Percentiles rank a stretch among this genome's conserved stretches.
phyloP scores from a whole-genome alignment of 2,888 invertebrate genomes.

The Machimus rusticus region DNA sequence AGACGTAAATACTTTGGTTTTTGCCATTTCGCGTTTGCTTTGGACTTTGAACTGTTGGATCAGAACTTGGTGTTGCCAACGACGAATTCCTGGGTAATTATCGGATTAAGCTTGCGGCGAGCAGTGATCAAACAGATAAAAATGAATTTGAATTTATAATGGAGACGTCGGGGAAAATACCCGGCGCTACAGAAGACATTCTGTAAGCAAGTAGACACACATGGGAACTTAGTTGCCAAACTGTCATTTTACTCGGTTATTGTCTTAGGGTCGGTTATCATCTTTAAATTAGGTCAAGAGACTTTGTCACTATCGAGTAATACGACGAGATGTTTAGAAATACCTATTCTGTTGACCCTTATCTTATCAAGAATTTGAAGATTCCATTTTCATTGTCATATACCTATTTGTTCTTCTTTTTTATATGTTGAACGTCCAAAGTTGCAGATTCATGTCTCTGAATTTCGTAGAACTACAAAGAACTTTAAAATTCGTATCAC shows the following conservation, averaged over 20 bases:
- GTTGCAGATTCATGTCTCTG: background rate
- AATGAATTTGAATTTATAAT: background rate
- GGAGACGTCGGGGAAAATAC: background rate
- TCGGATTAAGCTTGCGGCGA: background rate
- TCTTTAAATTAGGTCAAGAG: background rate
- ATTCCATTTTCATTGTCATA: background rate
- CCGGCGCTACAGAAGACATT: background rate
- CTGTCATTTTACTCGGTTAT: background rate
- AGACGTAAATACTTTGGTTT: background rate
- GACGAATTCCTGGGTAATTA: background rate
- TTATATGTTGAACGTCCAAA: background rate
- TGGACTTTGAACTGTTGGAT: background rate
- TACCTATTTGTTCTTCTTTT: background rate
- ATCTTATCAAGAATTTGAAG: background rate
- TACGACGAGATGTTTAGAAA: background rate
- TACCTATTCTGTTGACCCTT: background rate
- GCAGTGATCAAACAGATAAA: background rate
- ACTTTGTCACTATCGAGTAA: background rate
- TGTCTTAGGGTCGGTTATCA: background rate
- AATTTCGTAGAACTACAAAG: too few species aligned
- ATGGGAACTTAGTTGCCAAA: background rate
- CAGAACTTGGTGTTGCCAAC: background rate
- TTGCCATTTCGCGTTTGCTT: background rate
- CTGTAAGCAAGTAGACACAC: background rate
- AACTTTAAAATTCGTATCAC: too few species aligned